These are phyloP conservation scores for Latrodectus elegans DNA, from an alignment of 2,888 invertebrate genomes.

Conservation along the genomic window DNA sequence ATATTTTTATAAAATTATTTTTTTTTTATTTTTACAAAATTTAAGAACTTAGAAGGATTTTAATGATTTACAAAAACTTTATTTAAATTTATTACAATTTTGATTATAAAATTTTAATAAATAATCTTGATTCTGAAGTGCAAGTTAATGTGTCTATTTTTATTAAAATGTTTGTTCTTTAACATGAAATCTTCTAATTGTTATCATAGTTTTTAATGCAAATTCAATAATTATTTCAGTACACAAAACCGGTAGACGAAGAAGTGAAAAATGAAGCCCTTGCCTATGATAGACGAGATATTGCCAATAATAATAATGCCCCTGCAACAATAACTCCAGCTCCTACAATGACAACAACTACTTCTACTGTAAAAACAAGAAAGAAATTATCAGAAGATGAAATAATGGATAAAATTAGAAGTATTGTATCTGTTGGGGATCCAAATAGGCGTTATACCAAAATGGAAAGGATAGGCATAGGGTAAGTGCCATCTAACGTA, in stretches of 20 bases:
- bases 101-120: too few relatives aligned
- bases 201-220: neutral
- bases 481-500: slow-evolving; percentile 36
- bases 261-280: slow-evolving; percentile 68
- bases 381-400: slow-evolving; percentile 82
- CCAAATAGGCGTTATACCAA: slow-evolving; percentile 87
- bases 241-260: slow-evolving; percentile 69
- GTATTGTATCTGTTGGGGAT: slow-evolving; percentile 88
- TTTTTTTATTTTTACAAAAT: too few relatives aligned
- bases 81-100: too few relatives aligned
- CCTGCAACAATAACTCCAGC: slow-evolving; percentile 61
- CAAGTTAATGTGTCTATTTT: neutral
- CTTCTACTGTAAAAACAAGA: slow-evolving; percentile 64
- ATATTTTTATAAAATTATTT: too few relatives aligned
- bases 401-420: slow-evolving; percentile 84
- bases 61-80: too few relatives aligned
- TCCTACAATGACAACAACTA: slow-evolving; percentile 39
- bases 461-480: slow-evolving; percentile 85
- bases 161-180: neutral
- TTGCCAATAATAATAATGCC: slow-evolving; percentile 68
- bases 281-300: slow-evolving; percentile 64
- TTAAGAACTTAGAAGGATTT: too few relatives aligned
- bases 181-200: too few relatives aligned
- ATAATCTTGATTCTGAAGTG: too few relatives aligned
- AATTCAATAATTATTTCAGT: slow-evolving; percentile 30